These are phyloP conservation scores for Heliconius charithonia DNA, from an alignment of 2,888 invertebrate species.

Conservation along the genomic window DNA sequence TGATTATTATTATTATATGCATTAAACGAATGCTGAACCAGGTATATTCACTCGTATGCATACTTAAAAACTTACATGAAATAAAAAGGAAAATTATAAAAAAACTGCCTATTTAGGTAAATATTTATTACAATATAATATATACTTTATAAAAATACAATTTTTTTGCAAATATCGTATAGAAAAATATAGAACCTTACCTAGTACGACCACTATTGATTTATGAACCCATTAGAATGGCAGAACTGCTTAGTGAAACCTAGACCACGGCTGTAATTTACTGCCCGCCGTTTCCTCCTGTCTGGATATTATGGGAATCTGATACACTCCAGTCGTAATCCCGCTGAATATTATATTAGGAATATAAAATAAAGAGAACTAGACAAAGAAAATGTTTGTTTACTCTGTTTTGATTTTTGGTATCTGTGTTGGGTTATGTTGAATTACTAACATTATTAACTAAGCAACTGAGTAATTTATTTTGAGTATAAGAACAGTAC, in stretches of 20 bases:
- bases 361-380: constrained; percentile 10
- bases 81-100: too few relatives aligned
- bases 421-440: neutral
- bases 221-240: constrained; percentile 47
- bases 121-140: too few relatives aligned
- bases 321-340: constrained; percentile 46
- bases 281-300: constrained; percentile 46
- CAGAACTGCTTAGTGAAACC: constrained; percentile 46
- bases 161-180: neutral
- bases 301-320: constrained; percentile 50
- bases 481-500: too few relatives aligned
- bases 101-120: too few relatives aligned
- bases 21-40: too few relatives aligned
- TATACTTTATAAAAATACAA: neutral
- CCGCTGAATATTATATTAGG: constrained; percentile 43
- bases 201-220: constrained; percentile 41
- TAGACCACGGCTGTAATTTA: constrained; percentile 49
- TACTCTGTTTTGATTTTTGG: neutral
- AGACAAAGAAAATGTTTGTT: constrained; percentile 13
- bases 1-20: too few relatives aligned
- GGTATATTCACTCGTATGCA: too few relatives aligned
- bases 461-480: too few relatives aligned
- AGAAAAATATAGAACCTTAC: constrained; percentile 15
- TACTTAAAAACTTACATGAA: too few relatives aligned
- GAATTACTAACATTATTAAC: neutral